Percentiles rank a stretch among this genome's conserved stretches.
These are phyloP conservation scores for Athalia cordata DNA, from an alignment of 2,888 invertebrate species.

Conservation along the genomic window DNA sequence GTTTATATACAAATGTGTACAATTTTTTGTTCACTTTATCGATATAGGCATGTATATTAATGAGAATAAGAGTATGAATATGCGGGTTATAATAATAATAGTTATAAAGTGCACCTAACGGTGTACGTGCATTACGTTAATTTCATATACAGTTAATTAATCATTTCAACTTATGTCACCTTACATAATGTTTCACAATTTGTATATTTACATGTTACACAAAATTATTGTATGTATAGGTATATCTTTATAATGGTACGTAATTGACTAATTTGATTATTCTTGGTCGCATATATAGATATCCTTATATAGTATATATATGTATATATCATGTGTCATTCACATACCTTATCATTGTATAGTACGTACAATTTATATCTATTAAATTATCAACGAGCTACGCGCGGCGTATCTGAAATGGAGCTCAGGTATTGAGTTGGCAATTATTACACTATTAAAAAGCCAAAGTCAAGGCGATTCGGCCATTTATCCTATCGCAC, in stretches of 20 bases:
- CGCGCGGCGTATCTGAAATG: too few species aligned
- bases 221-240: neutral
- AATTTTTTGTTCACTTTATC: neutral
- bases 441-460: too few species aligned
- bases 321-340: too few species aligned
- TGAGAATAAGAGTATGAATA: neutral
- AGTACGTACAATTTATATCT: too few species aligned
- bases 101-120: neutral
- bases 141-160: too few species aligned
- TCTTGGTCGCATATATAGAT: slow-evolving; percentile 16
- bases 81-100: neutral
- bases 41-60: neutral
- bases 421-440: too few species aligned
- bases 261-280: slow-evolving; percentile 43
- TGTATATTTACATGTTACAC: slow-evolving; percentile 21
- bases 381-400: too few species aligned
- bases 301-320: too few species aligned
- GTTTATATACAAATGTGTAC: slow-evolving; percentile 32
- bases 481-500: too few species aligned
- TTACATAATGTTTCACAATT: neutral
- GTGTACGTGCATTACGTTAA: neutral
- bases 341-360: too few species aligned
- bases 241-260: slow-evolving; percentile 1
- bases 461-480: too few species aligned
- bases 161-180: too few species aligned